A percentile compares a stretch with the other conserved stretches of the same genome.
These are phyloP conservation scores for Rhaphigaster nebulosa DNA, from an alignment of 2,888 invertebrate genomes.

Conservation along the genomic window DNA sequence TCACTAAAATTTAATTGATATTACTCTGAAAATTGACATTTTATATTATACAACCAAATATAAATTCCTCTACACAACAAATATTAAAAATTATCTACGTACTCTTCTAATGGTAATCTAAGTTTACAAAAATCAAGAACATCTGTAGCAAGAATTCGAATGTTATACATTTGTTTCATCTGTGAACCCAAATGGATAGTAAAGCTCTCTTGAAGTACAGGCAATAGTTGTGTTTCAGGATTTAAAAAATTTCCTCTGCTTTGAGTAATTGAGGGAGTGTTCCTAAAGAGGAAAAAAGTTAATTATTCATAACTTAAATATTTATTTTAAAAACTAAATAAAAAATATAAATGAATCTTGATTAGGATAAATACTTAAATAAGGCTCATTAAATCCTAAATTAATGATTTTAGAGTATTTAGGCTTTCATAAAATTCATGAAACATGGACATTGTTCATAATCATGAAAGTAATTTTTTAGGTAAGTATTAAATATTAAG, in stretches of 20 bases:
- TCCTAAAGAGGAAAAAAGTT: constrained; percentile 33
- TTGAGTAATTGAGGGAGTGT: constrained; percentile 28
- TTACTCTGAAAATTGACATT: background rate
- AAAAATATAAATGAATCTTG: background rate
- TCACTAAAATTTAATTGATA: background rate
- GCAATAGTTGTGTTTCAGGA: constrained; percentile 49
- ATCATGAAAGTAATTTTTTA: background rate
- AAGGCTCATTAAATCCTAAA: background rate
- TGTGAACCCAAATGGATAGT: constrained; percentile 98
- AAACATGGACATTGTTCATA: background rate
- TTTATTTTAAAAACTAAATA: background rate
- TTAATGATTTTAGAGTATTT: background rate
- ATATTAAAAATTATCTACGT: constrained; percentile 38
- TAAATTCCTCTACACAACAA: background rate
- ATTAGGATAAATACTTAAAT: background rate
- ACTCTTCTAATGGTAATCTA: constrained; percentile 61
- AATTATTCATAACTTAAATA: background rate
- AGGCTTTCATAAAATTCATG: background rate
- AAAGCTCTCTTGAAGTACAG: constrained; percentile 89
- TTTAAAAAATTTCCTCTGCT: background rate
- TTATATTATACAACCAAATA: background rate
- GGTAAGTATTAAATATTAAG: background rate
- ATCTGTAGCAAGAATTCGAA: constrained; percentile 89
- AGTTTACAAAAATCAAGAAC: constrained; percentile 82
- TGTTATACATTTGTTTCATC: constrained; percentile 98